Percentiles rank a stretch among this genome's conserved stretches.
These are phyloP conservation scores for Aphaenogaster rudis DNA, from an alignment of 1,140 invertebrate genomes.

Conservation along the genomic window DNA sequence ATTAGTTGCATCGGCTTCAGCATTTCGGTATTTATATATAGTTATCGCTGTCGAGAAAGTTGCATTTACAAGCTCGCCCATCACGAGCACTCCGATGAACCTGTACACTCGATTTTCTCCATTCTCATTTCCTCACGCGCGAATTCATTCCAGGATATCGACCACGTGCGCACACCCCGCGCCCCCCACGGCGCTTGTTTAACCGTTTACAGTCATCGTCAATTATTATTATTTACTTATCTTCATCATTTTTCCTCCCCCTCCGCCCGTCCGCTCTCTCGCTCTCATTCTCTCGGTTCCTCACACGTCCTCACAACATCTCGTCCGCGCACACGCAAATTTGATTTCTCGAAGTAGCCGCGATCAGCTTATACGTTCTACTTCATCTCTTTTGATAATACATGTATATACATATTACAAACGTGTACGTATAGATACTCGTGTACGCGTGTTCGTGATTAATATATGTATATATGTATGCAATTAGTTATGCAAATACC, in stretches of 20 bases:
- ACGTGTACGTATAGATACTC: constrained; percentile 65
- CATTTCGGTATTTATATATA: neutral
- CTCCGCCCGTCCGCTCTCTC: constrained; percentile 51
- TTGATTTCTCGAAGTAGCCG: constrained; percentile 80
- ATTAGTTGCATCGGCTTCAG: neutral
- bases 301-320: constrained; percentile 40
- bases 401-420: constrained; percentile 59
- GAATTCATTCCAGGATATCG: neutral
- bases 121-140: neutral
- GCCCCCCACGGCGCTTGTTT: constrained; percentile 76
- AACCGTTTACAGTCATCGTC: constrained; percentile 80
- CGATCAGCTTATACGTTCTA: constrained; percentile 71
- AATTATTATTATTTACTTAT: constrained; percentile 73
- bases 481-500: constrained; percentile 53
- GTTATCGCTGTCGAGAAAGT: neutral
- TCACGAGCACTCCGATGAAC: constrained; percentile 6
- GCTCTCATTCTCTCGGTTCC: constrained; percentile 44
- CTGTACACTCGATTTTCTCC: neutral
- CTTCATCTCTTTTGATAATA: constrained; percentile 70
- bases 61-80: neutral
- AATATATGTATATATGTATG: constrained; percentile 64
- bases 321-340: constrained; percentile 77
- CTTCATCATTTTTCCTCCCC: constrained; percentile 33
- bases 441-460: constrained; percentile 53
- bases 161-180: constrained; percentile 57